Evolutionary conservation across 1,140 invertebrate species (phyloP).

Genomic region (Halotydeus destructor): DNA sequence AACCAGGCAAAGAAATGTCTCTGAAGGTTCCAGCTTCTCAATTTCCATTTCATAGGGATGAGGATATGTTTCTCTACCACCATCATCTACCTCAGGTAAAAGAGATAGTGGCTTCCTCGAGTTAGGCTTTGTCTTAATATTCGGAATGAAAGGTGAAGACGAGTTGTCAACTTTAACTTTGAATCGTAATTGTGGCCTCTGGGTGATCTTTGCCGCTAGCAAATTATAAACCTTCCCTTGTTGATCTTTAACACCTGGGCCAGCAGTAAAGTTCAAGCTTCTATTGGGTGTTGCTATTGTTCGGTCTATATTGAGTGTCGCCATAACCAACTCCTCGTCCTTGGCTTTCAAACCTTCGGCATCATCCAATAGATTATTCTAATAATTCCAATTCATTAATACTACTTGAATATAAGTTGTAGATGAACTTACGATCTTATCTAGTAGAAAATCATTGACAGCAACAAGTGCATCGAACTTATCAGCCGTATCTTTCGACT

Average conservation of each 20-base stretch:
- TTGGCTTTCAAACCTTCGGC: constrained; percentile 40
- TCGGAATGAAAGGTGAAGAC: constrained; percentile 48
- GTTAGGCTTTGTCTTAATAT: constrained; percentile 69
- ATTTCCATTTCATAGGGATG: constrained; percentile 82
- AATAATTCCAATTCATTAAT: constrained; percentile 2
- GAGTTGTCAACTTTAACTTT: constrained; percentile 66
- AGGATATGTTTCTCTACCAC: constrained; percentile 34
- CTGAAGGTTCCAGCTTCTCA: constrained; percentile 27
- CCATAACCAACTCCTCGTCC: constrained; percentile 28
- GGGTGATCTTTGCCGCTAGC: constrained; percentile 14
- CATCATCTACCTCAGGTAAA: constrained; percentile 39
- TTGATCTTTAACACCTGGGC: not conserved
- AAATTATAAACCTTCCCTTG: not conserved
- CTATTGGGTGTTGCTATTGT: constrained; percentile 25
- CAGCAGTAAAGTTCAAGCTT: not conserved
- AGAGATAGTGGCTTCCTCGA: constrained; percentile 53
- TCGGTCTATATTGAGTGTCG: constrained; percentile 22
- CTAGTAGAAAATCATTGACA: constrained; percentile 55
- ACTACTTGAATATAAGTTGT: constrained; percentile 1
- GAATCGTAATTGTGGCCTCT: constrained; percentile 60
- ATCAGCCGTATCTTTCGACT: too few species aligned
- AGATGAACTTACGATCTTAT: constrained; percentile 39
- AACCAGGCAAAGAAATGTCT: constrained; percentile 16
- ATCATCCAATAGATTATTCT: constrained; percentile 38
- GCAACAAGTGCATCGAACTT: constrained; percentile 49